Evolutionary conservation across 2,797 vertebrate species (phyloP).

Genomic region (Lepus oiostolus): DNA sequence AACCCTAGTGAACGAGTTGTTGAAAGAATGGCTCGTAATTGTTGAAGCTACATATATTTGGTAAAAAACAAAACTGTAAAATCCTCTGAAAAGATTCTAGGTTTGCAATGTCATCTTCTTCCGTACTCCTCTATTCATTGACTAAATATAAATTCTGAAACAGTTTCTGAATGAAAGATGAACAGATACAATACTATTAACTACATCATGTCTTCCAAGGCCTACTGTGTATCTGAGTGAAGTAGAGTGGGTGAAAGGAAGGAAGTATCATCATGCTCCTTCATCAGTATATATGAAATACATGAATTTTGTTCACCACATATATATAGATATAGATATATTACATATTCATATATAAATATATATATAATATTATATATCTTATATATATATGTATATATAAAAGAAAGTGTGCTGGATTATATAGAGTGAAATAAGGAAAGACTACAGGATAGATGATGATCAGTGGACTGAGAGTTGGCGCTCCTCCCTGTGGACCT

Average conservation of each 20-base stretch:
- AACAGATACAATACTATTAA: background rate
- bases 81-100: background rate
- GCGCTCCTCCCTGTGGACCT: background rate
- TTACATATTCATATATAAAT: no score
- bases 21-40: background rate
- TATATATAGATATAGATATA: no score
- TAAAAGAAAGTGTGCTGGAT: no score
- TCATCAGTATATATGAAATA: no score
- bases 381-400: no score
- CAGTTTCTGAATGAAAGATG: constrained; percentile 13
- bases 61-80: constrained; percentile 29
- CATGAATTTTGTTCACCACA: no score
- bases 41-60: background rate
- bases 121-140: background rate
- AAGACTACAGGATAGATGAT: fast-evolving
- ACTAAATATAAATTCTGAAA: constrained; percentile 42
- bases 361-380: no score
- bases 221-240: background rate
- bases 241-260: background rate
- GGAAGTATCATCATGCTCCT: no score
- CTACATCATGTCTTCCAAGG: background rate
- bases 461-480: background rate
- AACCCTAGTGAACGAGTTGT: background rate
- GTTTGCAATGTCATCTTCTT: constrained; percentile 5
- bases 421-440: background rate